Percentiles rank a stretch among this genome's conserved stretches.
Evolutionary conservation across 2,888 invertebrate genomes (phyloP).

Genomic region (Mesorhabditis belari): DNA sequence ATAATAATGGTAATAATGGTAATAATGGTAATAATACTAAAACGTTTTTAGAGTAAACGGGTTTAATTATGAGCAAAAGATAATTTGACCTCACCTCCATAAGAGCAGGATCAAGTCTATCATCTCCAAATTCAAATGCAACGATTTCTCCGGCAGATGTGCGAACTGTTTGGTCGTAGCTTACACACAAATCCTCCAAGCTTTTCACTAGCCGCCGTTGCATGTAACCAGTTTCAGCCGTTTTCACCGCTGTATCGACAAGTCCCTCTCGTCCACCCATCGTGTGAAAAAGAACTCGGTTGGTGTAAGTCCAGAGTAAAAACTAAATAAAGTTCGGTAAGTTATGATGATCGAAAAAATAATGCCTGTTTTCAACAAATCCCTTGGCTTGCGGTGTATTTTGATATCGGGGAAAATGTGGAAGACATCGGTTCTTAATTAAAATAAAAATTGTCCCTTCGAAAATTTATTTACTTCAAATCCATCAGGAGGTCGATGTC

Average conservation of each 20-base stretch:
- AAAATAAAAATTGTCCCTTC: too few relatives aligned
- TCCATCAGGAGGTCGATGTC: constrained; percentile 91
- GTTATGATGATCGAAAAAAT: constrained; percentile 54
- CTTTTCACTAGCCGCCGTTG: constrained; percentile 92
- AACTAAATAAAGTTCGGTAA: constrained; percentile 55
- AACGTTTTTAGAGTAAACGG: too few relatives aligned
- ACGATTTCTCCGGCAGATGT: constrained; percentile 64
- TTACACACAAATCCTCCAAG: constrained; percentile 83
- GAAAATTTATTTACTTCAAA: constrained; percentile 65
- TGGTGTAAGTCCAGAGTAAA: constrained; percentile 84
- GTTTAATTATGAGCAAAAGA: too few relatives aligned
- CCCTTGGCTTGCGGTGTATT: constrained; percentile 84
- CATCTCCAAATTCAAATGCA: constrained; percentile 87
- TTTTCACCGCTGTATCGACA: constrained; percentile 98
- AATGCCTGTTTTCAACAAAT: constrained; percentile 66
- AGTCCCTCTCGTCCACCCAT: constrained; percentile 75
- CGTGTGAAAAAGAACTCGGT: constrained; percentile 99
- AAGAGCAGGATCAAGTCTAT: constrained; percentile 84
- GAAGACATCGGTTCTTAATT: constrained; percentile 55
- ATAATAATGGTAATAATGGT: too few relatives aligned
- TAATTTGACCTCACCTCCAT: constrained; percentile 77
- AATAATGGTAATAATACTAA: too few relatives aligned
- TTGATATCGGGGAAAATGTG: constrained; percentile 56
- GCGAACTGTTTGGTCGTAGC: constrained; percentile 75
- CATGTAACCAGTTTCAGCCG: constrained; percentile 98